Percentiles rank a stretch among this genome's conserved stretches.
phyloP scores from a whole-genome alignment of 2,113 vertebrate genomes.

The Ramphastos sulfuratus region DNA sequence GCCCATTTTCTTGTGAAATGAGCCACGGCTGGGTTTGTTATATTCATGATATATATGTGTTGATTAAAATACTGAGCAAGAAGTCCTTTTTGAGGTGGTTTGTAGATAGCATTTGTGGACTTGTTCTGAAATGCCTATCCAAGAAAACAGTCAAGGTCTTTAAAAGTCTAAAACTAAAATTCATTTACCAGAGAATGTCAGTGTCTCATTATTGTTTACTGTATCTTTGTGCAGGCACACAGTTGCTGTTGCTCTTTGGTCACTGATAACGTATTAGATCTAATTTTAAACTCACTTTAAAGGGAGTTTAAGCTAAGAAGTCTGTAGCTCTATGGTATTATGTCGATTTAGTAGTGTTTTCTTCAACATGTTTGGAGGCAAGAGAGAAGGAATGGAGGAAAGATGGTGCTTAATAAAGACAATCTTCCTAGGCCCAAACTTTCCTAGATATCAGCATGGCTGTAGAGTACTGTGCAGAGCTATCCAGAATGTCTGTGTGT shows the following conservation, averaged over 20 bases:
- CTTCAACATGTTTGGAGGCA: neutral
- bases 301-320: neutral
- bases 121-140: neutral
- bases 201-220: neutral
- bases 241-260: neutral
- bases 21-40: neutral
- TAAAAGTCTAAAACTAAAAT: neutral
- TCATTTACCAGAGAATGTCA: neutral
- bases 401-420: neutral
- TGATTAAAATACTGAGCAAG: neutral
- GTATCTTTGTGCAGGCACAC: neutral
- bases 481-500: neutral
- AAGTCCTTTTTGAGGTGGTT: neutral
- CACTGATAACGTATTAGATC: neutral
- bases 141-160: neutral
- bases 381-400: neutral
- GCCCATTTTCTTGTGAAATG: neutral
- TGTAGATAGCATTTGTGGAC: neutral
- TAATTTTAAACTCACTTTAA: neutral
- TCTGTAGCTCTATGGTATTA: neutral
- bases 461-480: neutral
- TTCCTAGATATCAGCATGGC: neutral
- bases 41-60: neutral
- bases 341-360: neutral
- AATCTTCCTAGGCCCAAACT: neutral